Percentiles rank a stretch among this genome's conserved stretches.
These are phyloP conservation scores for Sphaeridia pumilis DNA, from an alignment of 2,888 invertebrate genomes.

Conservation along the genomic window DNA sequence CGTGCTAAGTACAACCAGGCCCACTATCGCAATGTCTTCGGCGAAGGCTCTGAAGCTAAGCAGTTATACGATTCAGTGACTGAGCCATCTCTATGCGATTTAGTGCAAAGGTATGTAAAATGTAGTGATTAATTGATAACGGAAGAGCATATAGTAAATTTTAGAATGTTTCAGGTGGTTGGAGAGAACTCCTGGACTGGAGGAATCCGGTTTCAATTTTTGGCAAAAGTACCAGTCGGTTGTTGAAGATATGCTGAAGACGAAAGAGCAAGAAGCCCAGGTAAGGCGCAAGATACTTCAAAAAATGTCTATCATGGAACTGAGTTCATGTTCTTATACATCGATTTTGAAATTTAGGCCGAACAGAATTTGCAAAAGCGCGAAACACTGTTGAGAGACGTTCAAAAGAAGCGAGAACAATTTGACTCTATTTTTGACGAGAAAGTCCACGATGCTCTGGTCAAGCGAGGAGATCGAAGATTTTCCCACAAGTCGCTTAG, in stretches of 20 bases:
- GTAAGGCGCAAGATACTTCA: too few relatives aligned
- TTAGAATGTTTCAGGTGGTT: conserved; percentile 60
- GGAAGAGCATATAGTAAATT: too few relatives aligned
- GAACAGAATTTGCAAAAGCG: conserved; percentile 52
- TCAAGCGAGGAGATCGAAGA: conserved; percentile 74
- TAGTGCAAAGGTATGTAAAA: conserved; percentile 60
- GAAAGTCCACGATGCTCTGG: conserved; percentile 66
- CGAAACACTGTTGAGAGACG: conserved; percentile 56
- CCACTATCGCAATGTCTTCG: conserved; percentile 71
- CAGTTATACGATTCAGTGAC: conserved; percentile 57
- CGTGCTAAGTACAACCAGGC: conserved; percentile 88
- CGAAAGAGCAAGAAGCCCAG: conserved; percentile 53
- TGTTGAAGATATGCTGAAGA: conserved; percentile 58
- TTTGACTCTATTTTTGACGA: conserved; percentile 84
- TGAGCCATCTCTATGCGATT: conserved; percentile 69
- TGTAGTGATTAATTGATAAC: too few relatives aligned
- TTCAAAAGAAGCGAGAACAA: conserved; percentile 65
- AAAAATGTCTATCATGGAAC: too few relatives aligned
- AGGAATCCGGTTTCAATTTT: conserved; percentile 74
- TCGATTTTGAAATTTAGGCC: conserved; percentile 40
- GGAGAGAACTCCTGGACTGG: conserved; percentile 85
- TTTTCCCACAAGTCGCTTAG: conserved; percentile 84
- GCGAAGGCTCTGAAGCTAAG: conserved; percentile 55
- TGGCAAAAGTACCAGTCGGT: conserved; percentile 78
- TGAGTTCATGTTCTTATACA: too few relatives aligned